Evolutionary conservation across 2,888 invertebrate genomes (phyloP), one percentile per base, ranked within the genome.

Genomic region (Dasypogon diadema): DNA sequence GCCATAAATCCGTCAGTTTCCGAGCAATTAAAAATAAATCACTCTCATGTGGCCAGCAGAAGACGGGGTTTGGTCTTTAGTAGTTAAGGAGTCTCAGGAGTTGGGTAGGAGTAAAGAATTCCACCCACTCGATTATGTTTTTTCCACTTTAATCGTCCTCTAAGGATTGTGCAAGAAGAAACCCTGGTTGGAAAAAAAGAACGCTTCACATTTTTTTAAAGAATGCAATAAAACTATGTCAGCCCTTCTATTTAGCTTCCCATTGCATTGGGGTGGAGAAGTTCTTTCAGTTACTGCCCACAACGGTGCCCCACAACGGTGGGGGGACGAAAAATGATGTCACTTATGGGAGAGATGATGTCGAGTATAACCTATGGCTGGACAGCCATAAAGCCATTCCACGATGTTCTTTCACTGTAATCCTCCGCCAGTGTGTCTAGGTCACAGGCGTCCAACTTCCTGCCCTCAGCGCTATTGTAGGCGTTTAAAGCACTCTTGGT

Each of bases 21-120:
- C 58, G 78, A 78, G 78, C 78, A 80, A 80, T 80, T 80, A 80
- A 80, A 80, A 79, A 79, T 80, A 80, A 80, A 80, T 80, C 80
- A 80, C 80, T 80, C 80, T 79, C 80, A 77, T 79, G 80, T 77
- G 80, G 78, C 78, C 77, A 77, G 65, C 75, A 76, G 75, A 34
- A 34, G 42, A 14, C 21, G 56, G 55, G 26, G 56, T n/a, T 46
- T 16, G 34, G 55, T 58, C 46, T 74, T n/a, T 18, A 24, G 37
- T 8, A 73, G 46, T 24, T 30, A 48, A 58, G 42, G 16, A 74
- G 48, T 21, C 56, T 26, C 26, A 73, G 56, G 26, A 74, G 24
- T 42, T 10, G 14, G n/a, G n/a, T n/a, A n/a, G 18, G 46, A 42
- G 24, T 60, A 26, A 74, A 74, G 26, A 58, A 30, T 56, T 58